Base-by-base conservation (phyloP, 2,888 invertebrate species). In the Eupsilia transversa region DNA sequence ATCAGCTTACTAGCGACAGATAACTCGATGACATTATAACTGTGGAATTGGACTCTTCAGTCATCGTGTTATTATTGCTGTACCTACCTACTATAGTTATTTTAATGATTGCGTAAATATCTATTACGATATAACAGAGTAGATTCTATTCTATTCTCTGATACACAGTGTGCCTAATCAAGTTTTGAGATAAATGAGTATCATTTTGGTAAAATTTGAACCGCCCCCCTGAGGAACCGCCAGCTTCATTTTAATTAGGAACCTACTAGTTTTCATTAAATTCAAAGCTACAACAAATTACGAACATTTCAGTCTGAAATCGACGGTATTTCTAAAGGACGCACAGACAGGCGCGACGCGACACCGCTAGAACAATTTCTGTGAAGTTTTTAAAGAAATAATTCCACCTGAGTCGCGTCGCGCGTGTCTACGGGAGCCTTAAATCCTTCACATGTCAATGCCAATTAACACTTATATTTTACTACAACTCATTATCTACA, bases 11-110 rank as follows among this genome's bases (percentile, higher is more conserved):
- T 60, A 64, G 54, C 63, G 64, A 71, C 30, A 73, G 65, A 77
- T 77, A 84, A 72, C 52, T 52, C 30, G 43, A 56, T 72, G 68
- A 68, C 54, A 56, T n/a, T 61, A 80, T 27, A 54, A 54, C 72
- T 66, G 46, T 63, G 71, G 66, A 46, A 75, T 68, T 46, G 33
- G 38, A 61, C 49, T 54, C 52, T 49, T 73, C 41, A 35, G n/a
- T 72, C 41, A 59, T 54, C 56, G 49, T 41, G 52, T 43, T 61
- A 74, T 60, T 78, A 71, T 72, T 64, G 27, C 20, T 64, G 7
- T 30, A 64, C 1, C n/a, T 35, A 33, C 4, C n/a, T n/a, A n/a
- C n/a, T n/a, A n/a, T 43, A 35, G 6, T 30, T 74, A 17, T 33
- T 59, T 43, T 33, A 43, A 57, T 17, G 57, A 57, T 52, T 49